phyloP scores from a whole-genome alignment of 2,888 invertebrate species.

The Liposcelis brunnea region DNA sequence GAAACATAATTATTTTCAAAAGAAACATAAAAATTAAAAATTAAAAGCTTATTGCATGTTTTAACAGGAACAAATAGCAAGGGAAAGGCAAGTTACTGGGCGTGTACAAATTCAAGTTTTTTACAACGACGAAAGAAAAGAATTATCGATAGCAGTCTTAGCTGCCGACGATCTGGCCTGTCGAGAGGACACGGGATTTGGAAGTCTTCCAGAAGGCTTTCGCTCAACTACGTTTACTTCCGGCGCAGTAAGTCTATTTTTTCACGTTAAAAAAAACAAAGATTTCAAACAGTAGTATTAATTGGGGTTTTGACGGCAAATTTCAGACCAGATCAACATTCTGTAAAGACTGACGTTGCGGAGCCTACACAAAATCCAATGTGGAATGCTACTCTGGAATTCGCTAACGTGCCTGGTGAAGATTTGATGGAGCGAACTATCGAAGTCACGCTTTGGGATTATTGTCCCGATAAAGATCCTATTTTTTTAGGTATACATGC shows the following conservation, averaged over 20 bases:
- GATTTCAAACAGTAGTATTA: neutral
- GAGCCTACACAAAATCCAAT: conserved; percentile 76
- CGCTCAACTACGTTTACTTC: conserved; percentile 61
- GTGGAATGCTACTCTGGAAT: conserved; percentile 82
- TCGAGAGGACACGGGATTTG: conserved; percentile 63
- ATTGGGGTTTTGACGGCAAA: neutral
- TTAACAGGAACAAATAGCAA: conserved; percentile 47
- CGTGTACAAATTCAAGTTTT: conserved; percentile 76
- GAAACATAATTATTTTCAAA: no score
- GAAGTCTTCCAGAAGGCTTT: conserved; percentile 67
- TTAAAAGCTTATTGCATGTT: no score
- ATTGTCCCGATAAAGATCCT: conserved; percentile 64
- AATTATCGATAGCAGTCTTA: conserved; percentile 68
- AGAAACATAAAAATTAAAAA: no score
- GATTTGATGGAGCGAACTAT: conserved; percentile 61
- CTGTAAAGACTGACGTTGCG: conserved; percentile 68
- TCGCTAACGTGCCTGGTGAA: conserved; percentile 61
- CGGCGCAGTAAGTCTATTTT: conserved; percentile 48
- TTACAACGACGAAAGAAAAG: conserved; percentile 69
- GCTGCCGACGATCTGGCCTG: conserved; percentile 70
- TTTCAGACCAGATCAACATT: conserved; percentile 50
- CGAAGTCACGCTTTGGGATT: conserved; percentile 79
- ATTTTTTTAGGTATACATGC: conserved; percentile 54
- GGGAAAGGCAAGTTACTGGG: conserved; percentile 61
- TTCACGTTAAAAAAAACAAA: neutral